Conservation (phyloP, 2,113 vertebrate species). For the Pelvicachromis taeniatus region DNA sequence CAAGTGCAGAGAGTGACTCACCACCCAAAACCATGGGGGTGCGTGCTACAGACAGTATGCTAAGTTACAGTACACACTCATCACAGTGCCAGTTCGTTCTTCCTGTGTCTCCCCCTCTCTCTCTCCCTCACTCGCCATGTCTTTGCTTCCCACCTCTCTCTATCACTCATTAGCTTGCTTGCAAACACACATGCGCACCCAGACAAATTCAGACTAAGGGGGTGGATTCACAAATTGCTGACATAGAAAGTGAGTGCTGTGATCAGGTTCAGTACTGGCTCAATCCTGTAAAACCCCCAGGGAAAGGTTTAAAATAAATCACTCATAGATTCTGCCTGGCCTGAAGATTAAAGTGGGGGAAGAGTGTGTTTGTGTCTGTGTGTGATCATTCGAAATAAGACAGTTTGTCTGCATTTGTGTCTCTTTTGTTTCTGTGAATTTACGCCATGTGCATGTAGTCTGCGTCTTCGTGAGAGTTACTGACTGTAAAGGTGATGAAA, state of each 20-base stretch:
- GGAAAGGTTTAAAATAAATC: slow-evolving; percentile 50
- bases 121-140: not conserved
- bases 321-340: slow-evolving; percentile 25
- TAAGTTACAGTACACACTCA: slow-evolving; percentile 33
- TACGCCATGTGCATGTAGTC: not conserved
- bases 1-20: slow-evolving; percentile 59
- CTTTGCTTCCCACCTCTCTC: not conserved
- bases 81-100: slow-evolving; percentile 10
- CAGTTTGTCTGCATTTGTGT: not conserved
- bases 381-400: slow-evolving; percentile 5
- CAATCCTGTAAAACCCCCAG: slow-evolving; percentile 2
- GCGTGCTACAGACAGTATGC: slow-evolving; percentile 8
- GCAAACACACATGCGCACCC: slow-evolving; percentile 29
- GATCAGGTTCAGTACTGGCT: slow-evolving; percentile 33
- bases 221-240: slow-evolving; percentile 40
- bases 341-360: slow-evolving; percentile 26
- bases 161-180: slow-evolving; percentile 22
- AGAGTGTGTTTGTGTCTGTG: not conserved
- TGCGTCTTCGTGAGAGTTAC: slow-evolving; percentile 1
- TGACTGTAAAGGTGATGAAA: slow-evolving; percentile 24
- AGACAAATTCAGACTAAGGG: slow-evolving; percentile 6
- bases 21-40: slow-evolving; percentile 39
- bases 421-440: not conserved
- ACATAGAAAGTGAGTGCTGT: slow-evolving; percentile 29
- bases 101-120: not conserved